phyloP scores from a whole-genome alignment of 2,113 vertebrate species.

The Callipepla squamata region DNA sequence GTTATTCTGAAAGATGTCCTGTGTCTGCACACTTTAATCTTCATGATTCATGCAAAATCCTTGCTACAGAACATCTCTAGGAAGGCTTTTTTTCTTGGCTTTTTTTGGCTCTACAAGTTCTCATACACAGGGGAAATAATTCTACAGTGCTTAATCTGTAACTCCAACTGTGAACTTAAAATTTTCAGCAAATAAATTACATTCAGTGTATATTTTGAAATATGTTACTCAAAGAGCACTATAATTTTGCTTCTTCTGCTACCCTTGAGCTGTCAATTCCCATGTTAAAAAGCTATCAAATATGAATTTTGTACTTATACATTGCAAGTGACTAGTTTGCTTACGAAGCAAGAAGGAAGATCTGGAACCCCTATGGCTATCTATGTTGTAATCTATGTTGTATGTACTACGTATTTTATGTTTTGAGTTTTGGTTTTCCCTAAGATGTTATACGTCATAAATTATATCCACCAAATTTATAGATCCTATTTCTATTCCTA shows the following conservation, averaged over 20 bases:
- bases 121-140: background rate
- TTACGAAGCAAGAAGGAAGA: background rate
- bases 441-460: background rate
- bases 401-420: background rate
- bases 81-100: background rate
- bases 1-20: background rate
- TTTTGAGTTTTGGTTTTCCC: background rate
- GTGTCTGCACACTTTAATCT: background rate
- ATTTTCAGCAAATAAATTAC: background rate
- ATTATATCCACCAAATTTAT: background rate
- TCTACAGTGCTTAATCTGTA: background rate
- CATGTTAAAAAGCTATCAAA: background rate
- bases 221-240: background rate
- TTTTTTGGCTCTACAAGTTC: background rate
- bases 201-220: background rate
- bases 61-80: background rate
- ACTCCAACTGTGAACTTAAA: background rate
- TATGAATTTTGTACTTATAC: background rate
- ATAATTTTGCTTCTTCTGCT: background rate
- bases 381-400: background rate
- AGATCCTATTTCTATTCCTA: background rate
- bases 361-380: background rate
- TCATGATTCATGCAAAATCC: background rate
- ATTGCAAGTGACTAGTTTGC: background rate
- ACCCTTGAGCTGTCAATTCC: background rate